Percentiles rank a stretch among this genome's conserved stretches.
These are phyloP conservation scores for Holothuria scabra DNA, from an alignment of 53 echinoderm and acorn worm species.

Conservation along the genomic window DNA sequence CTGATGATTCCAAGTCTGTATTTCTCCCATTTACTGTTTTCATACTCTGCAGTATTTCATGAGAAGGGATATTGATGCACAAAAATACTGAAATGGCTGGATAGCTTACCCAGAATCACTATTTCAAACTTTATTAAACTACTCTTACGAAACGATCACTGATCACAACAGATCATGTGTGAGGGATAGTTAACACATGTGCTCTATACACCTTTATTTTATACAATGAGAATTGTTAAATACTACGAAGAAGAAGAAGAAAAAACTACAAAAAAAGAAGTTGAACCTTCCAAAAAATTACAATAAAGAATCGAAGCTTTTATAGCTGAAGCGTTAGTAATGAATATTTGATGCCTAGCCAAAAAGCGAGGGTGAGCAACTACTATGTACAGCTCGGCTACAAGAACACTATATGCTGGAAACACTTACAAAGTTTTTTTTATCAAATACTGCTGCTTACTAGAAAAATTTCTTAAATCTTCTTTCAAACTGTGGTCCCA, in stretches of 20 bases:
- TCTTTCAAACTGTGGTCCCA: conserved; percentile 19
- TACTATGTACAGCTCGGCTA: conserved; percentile 29
- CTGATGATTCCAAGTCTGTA: no score
- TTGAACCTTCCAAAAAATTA: no score
- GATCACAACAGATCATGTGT: no score
- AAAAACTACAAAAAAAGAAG: conserved; percentile 7
- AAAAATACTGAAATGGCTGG: background rate
- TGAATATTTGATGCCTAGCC: conserved; percentile 15
- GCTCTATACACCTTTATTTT: conserved; percentile 21
- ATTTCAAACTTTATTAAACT: no score
- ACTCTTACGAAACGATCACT: no score
- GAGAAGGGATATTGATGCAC: conserved; percentile 2
- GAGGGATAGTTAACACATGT: conserved; percentile 21
- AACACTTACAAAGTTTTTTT: conserved; percentile 13
- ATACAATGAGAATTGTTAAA: conserved; percentile 19
- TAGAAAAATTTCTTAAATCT: no score
- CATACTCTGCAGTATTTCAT: background rate
- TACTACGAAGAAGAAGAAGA: conserved; percentile 33
- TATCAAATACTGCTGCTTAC: no score
- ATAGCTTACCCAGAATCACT: no score
- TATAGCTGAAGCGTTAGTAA: conserved; percentile 11
- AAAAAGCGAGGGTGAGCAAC: conserved; percentile 41
- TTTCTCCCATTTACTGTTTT: conserved; percentile 5
- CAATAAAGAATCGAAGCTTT: no score
- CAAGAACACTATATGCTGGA: conserved; percentile 45